Conservation (phyloP, 2,113 vertebrate species). For the Otus sunia region DNA sequence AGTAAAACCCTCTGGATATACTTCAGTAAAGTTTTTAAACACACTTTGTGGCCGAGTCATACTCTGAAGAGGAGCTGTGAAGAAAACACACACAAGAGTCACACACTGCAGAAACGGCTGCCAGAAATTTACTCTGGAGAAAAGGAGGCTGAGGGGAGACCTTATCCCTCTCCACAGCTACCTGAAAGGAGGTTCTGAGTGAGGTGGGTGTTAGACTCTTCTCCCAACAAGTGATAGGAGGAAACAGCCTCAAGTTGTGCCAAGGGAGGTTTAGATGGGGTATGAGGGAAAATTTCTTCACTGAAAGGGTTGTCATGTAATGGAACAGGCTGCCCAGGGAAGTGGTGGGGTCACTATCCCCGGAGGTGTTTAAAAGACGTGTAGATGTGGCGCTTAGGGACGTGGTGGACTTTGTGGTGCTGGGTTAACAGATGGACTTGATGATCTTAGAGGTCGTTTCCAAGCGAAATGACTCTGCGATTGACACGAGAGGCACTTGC, state of each 20-base stretch:
- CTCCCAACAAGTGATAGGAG: not conserved
- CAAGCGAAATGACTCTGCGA: fast-evolving
- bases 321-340: not conserved
- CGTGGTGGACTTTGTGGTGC: fast-evolving
- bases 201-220: fast-evolving
- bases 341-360: not conserved
- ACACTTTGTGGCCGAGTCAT: fast-evolving
- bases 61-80: not conserved
- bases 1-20: not conserved
- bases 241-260: not conserved
- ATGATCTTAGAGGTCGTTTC: fast-evolving
- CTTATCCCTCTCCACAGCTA: fast-evolving
- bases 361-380: not conserved
- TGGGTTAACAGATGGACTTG: fast-evolving
- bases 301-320: not conserved
- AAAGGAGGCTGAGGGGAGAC: fast-evolving
- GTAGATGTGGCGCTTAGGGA: fast-evolving
- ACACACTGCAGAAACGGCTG: fast-evolving
- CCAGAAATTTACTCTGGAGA: too few species aligned
- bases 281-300: not conserved
- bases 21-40: not conserved
- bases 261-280: not conserved
- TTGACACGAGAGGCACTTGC: not conserved
- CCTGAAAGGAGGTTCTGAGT: fast-evolving
- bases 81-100: fast-evolving